phyloP scores from a whole-genome alignment of 2,113 vertebrate genomes.

The Cheirogaleus medius region DNA sequence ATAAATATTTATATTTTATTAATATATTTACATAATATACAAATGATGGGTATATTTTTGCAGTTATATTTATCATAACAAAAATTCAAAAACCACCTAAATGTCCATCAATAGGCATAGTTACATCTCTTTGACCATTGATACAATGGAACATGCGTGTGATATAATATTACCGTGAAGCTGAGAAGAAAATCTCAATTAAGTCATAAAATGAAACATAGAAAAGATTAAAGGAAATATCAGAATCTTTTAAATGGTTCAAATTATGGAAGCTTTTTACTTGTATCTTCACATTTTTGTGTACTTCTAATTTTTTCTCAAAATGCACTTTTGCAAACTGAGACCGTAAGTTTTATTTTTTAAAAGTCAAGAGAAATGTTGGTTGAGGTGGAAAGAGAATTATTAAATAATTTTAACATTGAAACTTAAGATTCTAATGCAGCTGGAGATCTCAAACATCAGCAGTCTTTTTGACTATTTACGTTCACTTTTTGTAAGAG shows the following conservation, averaged over 20 bases:
- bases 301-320: neutral
- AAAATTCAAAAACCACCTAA: neutral
- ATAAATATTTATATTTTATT: neutral
- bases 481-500: neutral
- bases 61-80: neutral
- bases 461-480: constrained; percentile 43
- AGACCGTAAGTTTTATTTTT: neutral
- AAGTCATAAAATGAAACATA: neutral
- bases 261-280: neutral
- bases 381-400: neutral
- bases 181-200: neutral
- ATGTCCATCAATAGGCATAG: neutral
- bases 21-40: neutral
- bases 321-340: neutral
- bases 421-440: constrained; percentile 53
- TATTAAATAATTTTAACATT: neutral
- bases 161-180: neutral
- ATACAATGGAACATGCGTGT: neutral
- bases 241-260: neutral
- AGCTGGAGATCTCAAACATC: constrained; percentile 57
- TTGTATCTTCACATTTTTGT: neutral
- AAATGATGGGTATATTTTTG: neutral
- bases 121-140: neutral
- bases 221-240: neutral
- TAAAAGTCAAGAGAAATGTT: neutral